phyloP scores from a whole-genome alignment of 2,888 invertebrate genomes.

The Leptinotarsa juncta region DNA sequence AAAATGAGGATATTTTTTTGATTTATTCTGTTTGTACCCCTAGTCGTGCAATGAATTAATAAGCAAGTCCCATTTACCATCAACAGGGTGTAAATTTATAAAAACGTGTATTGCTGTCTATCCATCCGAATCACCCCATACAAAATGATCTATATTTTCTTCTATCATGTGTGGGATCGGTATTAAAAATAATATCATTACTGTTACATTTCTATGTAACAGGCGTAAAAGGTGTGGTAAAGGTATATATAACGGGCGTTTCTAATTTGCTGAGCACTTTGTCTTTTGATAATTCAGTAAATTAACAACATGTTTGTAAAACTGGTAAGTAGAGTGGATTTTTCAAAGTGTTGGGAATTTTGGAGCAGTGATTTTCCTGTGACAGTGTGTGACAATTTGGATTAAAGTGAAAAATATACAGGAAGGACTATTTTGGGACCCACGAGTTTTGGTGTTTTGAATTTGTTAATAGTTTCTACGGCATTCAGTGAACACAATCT shows the following conservation, averaged over 20 bases:
- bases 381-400: conserved; percentile 30
- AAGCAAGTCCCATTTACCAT: too few species aligned
- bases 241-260: conserved; percentile 56
- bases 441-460: neutral
- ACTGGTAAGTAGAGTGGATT: conserved; percentile 61
- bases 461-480: neutral
- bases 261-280: conserved; percentile 34
- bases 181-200: conserved; percentile 58
- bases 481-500: neutral
- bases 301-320: conserved; percentile 64
- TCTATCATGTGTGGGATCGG: conserved; percentile 63
- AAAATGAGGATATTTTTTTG: too few species aligned
- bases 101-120: neutral
- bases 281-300: conserved; percentile 40
- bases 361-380: conserved; percentile 28
- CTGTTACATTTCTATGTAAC: conserved; percentile 62
- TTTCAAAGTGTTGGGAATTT: conserved; percentile 27
- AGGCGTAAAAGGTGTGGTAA: conserved; percentile 62
- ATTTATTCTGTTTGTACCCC: too few species aligned
- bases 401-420: conserved; percentile 25
- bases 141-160: conserved; percentile 53
- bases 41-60: too few species aligned
- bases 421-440: conserved; percentile 13
- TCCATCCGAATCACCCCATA: conserved; percentile 32
- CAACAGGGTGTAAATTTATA: neutral